Base-by-base conservation (phyloP, 2,888 invertebrate genomes). In the Drosophila macrospina region DNA sequence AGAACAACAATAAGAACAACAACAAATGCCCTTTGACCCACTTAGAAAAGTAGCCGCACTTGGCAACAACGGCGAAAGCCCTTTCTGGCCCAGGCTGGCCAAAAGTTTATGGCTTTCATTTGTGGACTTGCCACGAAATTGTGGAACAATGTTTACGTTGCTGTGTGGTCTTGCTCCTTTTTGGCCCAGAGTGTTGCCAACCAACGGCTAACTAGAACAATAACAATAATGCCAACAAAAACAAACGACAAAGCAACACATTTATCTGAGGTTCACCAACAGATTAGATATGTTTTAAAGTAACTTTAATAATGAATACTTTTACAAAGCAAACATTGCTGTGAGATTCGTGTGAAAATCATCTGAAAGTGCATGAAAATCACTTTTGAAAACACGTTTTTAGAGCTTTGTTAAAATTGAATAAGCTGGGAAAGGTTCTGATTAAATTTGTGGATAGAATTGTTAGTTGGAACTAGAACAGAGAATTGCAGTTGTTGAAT, bases 41-140 rank as follows among this genome's bases (percentile, higher is more conserved):
- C 60, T 86, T 87, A 59, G 24, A 24, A 45, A 39, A 55, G 44
- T 37, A 72, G 37, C 59, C 55, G 20, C 39, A 45, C 54, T 42
- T 24, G 30, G 41, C 37, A 36, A 51, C 52, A 56, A 32, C 47
- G 32, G n/a, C 15, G 8, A 56, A 42, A 52, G 71, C 50, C 36
- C 48, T 64, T 48, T 64, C 44, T 34, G 4, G 34, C n/a, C 16
- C 42, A 26, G 42, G n/a, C 39, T 42, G 26, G 30, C 16, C 11
- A 15, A 68, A 78, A 79, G 86, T 87, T 87, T 86, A 87, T 83
- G 80, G 67, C 71, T 77, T 78, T 73, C 76, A 78, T 76, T 70
- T 73, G 57, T 63, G 57, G 42, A 64, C 64, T 66, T 61, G 57
- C 66, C 74, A 72, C 54, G 37, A 74, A 65, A 74, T 72, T 86